Evolutionary conservation across 2,797 vertebrate genomes (phyloP), one percentile per base, ranked within the genome.

Genomic region (Scolopax rusticola): DNA sequence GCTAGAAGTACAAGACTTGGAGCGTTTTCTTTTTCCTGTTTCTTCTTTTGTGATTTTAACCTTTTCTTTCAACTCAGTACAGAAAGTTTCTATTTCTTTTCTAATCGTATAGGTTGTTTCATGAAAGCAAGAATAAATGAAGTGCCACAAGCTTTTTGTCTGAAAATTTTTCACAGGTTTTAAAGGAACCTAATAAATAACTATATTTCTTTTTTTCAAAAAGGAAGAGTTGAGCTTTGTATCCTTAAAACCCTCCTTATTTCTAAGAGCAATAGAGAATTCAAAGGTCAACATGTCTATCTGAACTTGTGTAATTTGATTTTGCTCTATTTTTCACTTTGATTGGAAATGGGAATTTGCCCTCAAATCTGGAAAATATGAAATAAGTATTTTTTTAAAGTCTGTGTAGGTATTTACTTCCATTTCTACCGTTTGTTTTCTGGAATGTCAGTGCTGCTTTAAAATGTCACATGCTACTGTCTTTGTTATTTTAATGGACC

Each of bases 31-130:
- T 74, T 83, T 54, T n/a, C 8, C 10, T 45, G 4, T 67, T 86
- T 68, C 20, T 76, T 57, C 27, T 69, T 87, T 20, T 30, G 19
- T 47, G 11, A 16, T 60, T 90, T 50, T 33, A 79, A 56, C 17
- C 27, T 70, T 84, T 90, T 73, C 25, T 94, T 84, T 77, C 21
- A 82, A 27, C 28, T 84, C 43, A 8, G 28, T 63, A n/a, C 16
- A 23, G 67, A 53, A 78, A 51, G 23, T 77, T 93, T 88, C 7
- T 79, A 20, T 89, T 96, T 87, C 50, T 88, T 85, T 94, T 84
- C 86, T 68, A 68, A 88, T 80, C 11, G 1, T 74, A 3, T 43
- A 65, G 78, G 65, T 70, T 93, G 28, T 30, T 81, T 75, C 38
- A 40, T 74, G 54, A 74, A 79, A 88, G 64, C 59, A 93, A 90